Percentiles rank a stretch among this genome's conserved stretches.
phyloP scores from a whole-genome alignment of 2,113 vertebrate species.

The Sinosuthora webbiana region DNA sequence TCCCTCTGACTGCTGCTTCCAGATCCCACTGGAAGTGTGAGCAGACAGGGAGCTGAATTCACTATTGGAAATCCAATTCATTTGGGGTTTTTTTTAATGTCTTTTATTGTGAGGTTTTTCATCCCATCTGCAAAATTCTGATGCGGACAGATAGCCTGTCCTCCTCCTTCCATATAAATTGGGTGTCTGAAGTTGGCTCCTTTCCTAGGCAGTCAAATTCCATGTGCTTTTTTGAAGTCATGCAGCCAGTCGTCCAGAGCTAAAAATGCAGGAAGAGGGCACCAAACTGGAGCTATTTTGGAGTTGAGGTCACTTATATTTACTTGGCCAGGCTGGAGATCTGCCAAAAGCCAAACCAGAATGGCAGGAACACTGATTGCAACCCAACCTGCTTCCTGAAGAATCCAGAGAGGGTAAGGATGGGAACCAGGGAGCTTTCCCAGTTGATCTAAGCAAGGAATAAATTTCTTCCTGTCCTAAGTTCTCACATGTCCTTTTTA shows the following conservation, averaged over 20 bases:
- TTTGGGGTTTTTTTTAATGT: not conserved
- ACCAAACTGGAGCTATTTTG: not conserved
- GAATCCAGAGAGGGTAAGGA: not conserved
- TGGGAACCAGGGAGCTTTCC: not conserved
- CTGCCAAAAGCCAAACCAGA: not conserved
- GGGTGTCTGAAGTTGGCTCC: not conserved
- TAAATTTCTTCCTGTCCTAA: not conserved
- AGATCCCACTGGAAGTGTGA: not conserved
- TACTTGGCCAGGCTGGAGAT: not conserved
- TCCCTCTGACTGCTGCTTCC: not conserved
- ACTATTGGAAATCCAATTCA: not conserved
- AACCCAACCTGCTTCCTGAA: not conserved
- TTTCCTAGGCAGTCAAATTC: constrained; percentile 1
- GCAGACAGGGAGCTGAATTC: not conserved
- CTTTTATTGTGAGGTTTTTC: not conserved
- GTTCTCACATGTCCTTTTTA: not conserved
- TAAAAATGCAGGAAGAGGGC: constrained; percentile 6
- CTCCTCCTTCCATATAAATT: not conserved
- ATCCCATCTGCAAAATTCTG: not conserved
- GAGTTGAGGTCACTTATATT: not conserved
- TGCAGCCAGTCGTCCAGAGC: not conserved
- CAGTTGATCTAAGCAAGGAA: not conserved
- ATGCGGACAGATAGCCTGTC: not conserved
- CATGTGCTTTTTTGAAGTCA: not conserved
- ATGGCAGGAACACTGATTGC: not conserved